Base-by-base conservation (phyloP, 2,888 invertebrate species). In the Napeogenes inachia region DNA sequence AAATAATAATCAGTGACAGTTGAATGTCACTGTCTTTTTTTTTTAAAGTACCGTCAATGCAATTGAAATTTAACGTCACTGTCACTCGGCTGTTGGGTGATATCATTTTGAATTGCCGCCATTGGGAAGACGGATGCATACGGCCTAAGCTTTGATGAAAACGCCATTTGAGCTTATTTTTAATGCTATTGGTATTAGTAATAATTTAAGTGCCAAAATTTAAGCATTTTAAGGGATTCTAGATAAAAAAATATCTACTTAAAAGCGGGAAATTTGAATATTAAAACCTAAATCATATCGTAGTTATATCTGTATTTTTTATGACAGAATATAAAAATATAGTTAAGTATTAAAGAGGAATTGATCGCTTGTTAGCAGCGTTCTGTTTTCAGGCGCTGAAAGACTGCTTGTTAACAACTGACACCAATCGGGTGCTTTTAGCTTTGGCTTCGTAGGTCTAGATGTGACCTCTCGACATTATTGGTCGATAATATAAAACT, bases 351-450 rank as follows among this genome's bases (percentile, higher is more conserved):
- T 46, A 67, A 61, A 12, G 56, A 64, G 68, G 70, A 70, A 70
- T 71, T 69, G 66, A 65, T 63, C 46, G 64, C 56, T 55, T 54
- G 12, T 47, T 54, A 60, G n/a, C 60, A 58, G 61, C 62, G 65
- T 65, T 68, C 68, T 68, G 63, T 46, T 60, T 61, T 60, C 62
- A 60, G 57, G 59, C 57, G 65, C 62, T 59, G 42, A 42, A 61
- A 69, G 71, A 71, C 70, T 71, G 71, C 70, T 68, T 60, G 68
- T 62, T 64, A 63, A 33, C 58, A 63, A 55, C 50, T 50, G 58
- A 68, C 68, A 63, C 64, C 68, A 63, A 56, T 42, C 50, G 54
- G 69, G 68, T 66, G 66, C 66, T 68, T 45, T 47, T 57, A 57
- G 55, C 54, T 54, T 58, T 38, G 45, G 32, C 35, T 60, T 38